These are phyloP conservation scores for Athene noctua DNA, from an alignment of 2,113 vertebrate species.

Conservation along the genomic window DNA sequence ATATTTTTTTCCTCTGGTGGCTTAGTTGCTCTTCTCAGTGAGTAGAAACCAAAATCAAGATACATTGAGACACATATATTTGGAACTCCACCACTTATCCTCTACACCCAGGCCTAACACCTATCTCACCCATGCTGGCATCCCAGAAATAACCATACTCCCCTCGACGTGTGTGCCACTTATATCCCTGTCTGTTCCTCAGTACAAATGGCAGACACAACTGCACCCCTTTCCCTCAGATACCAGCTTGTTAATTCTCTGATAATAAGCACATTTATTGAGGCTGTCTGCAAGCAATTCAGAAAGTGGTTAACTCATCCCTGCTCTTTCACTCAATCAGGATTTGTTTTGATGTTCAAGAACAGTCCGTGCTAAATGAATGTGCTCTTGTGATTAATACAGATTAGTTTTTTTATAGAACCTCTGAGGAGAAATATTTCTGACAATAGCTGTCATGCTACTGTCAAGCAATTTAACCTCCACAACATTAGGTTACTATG, in stretches of 20 bases:
- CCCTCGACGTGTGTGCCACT: not conserved
- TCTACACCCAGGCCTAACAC: not conserved
- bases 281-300: not conserved
- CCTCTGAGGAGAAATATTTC: conserved; percentile 30
- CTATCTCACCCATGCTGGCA: accelerated
- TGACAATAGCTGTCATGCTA: conserved; percentile 1
- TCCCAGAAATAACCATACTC: accelerated
- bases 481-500: not conserved
- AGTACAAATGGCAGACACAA: not conserved
- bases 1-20: not conserved
- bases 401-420: not conserved
- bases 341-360: not conserved
- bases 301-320: not conserved
- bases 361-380: not conserved
- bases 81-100: not conserved
- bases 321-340: not conserved
- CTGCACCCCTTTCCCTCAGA: not conserved
- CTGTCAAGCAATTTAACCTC: conserved; percentile 13
- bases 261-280: not conserved
- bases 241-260: not conserved
- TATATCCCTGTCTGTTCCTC: not conserved
- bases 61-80: not conserved
- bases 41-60: not conserved
- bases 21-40: not conserved
- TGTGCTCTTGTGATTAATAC: not conserved